A percentile compares a stretch with the other conserved stretches of the same genome.
Evolutionary conservation across 2,888 invertebrate genomes (phyloP).

Genomic region (Aleiodes testaceus): DNA sequence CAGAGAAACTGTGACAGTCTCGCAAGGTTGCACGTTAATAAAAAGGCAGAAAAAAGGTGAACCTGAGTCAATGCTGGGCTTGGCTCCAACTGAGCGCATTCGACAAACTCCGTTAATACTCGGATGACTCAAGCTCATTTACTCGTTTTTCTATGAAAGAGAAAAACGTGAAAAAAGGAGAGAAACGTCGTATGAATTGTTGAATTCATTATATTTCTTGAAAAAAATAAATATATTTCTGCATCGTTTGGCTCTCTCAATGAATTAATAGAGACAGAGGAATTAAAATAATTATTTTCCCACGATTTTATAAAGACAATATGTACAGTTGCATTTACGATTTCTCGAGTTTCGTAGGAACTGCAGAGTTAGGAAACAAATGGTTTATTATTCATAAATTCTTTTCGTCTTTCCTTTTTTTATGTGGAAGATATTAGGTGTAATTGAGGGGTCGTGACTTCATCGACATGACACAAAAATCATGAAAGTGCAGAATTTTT

Average conservation of each 20-base stretch:
- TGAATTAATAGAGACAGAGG: too few species aligned
- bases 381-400: too few species aligned
- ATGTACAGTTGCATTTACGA: constrained; percentile 20
- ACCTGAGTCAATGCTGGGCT: constrained; percentile 26
- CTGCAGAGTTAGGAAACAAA: too few species aligned
- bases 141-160: neutral
- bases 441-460: too few species aligned
- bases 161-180: neutral
- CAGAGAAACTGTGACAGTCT: constrained; percentile 50
- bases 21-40: neutral
- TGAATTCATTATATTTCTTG: neutral
- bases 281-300: constrained; percentile 7
- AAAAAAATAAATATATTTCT: constrained; percentile 12
- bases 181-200: constrained; percentile 5
- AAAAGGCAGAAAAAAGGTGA: neutral
- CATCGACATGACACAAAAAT: too few species aligned
- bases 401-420: too few species aligned
- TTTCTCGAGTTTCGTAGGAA: too few species aligned
- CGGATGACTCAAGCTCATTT: constrained; percentile 21
- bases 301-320: constrained; percentile 22
- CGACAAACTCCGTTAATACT: neutral
- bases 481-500: too few species aligned
- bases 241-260: constrained; percentile 18
- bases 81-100: neutral
- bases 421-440: too few species aligned